These are phyloP conservation scores for Diplosoma virens DNA, from an alignment of 23 tunicate species.

Conservation along the genomic window DNA sequence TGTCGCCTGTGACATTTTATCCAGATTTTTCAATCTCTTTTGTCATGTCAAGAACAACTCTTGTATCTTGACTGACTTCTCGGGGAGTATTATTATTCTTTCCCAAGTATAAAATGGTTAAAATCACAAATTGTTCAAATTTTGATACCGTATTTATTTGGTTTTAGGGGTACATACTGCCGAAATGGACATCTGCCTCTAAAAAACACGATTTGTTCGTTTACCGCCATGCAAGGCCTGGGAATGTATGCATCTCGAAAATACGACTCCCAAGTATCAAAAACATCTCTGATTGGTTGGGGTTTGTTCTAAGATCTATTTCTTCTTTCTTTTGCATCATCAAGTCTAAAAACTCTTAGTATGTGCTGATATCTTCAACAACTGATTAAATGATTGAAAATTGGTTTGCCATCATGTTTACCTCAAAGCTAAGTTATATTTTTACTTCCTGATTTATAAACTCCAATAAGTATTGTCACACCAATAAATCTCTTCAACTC, in stretches of 20 bases:
- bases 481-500: conserved; percentile 21
- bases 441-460: conserved; percentile 17
- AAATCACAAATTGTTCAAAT: conserved; percentile 34
- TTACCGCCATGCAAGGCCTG: conserved; percentile 13
- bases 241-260: conserved; percentile 40
- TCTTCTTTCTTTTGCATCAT: conserved; percentile 29
- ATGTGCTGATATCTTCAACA: conserved; percentile 21
- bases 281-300: conserved; percentile 32
- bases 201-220: conserved; percentile 18
- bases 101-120: no score
- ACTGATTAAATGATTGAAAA: conserved; percentile 25
- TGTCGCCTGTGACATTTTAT: conserved; percentile 12
- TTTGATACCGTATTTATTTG: conserved; percentile 23
- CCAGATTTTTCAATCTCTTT: conserved; percentile 32
- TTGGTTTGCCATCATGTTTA: conserved; percentile 22
- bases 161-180: conserved; percentile 25
- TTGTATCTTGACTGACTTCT: conserved; percentile 31
- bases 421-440: conserved; percentile 33
- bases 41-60: conserved; percentile 16
- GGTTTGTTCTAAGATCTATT: conserved; percentile 27
- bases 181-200: conserved; percentile 32
- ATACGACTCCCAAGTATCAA: conserved; percentile 14
- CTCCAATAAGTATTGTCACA: conserved; percentile 25
- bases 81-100: conserved; percentile 7
- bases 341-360: conserved; percentile 27